phyloP scores from a whole-genome alignment of 2,797 vertebrate species.

The Hydrophis major region DNA sequence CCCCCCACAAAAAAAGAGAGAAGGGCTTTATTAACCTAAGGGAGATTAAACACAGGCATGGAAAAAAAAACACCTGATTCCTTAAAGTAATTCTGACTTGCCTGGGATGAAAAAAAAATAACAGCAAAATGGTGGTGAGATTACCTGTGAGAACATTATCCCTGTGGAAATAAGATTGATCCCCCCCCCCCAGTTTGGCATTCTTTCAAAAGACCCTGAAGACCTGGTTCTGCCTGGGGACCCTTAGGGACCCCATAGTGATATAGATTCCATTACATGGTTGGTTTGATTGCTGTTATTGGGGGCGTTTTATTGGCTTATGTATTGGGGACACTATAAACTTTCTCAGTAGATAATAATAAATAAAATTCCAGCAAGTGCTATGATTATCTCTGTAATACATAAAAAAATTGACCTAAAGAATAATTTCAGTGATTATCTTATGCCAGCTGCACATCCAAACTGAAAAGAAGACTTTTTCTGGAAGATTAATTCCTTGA shows the following conservation, averaged over 20 bases:
- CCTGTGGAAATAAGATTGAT: too few species aligned
- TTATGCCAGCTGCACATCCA: not conserved
- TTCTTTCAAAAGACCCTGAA: too few species aligned
- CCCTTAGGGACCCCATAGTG: too few species aligned
- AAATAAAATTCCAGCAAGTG: not conserved
- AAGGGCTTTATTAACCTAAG: not conserved
- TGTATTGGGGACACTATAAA: too few species aligned
- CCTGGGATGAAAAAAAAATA: not conserved
- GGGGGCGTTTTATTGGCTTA: too few species aligned
- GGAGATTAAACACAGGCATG: not conserved
- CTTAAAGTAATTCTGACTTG: not conserved
- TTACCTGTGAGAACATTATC: too few species aligned
- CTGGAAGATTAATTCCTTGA: not conserved
- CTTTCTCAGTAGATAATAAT: too few species aligned
- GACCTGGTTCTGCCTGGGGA: too few species aligned
- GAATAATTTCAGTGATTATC: not conserved
- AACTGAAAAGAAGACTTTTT: not conserved
- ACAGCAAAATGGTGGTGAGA: not conserved
- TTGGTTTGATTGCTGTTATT: too few species aligned
- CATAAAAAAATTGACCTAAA: not conserved
- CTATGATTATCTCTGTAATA: not conserved
- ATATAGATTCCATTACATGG: too few species aligned
- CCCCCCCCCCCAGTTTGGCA: too few species aligned
- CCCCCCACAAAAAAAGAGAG: not conserved
- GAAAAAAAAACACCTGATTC: not conserved